A percentile compares a stretch with the other conserved stretches of the same genome.
phyloP scores from a whole-genome alignment of 1,140 invertebrate species.

The Fopius arisanus region DNA sequence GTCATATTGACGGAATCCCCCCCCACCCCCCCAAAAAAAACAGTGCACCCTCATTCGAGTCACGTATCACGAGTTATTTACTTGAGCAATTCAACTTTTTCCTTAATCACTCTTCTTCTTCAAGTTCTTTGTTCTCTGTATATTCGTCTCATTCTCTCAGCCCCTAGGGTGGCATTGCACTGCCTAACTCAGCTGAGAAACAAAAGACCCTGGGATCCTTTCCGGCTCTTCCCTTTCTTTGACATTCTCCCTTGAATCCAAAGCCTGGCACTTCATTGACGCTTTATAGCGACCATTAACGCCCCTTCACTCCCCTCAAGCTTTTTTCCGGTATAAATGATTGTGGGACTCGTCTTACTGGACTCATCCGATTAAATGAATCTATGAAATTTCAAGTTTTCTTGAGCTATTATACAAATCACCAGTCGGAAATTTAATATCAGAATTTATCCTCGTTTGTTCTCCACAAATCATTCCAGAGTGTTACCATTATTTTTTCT shows the following conservation, averaged over 20 bases:
- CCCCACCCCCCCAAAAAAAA: background rate
- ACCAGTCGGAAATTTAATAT: too few species aligned
- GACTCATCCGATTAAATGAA: background rate
- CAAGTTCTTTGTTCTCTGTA: slow-evolving; percentile 30
- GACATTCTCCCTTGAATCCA: slow-evolving; percentile 10
- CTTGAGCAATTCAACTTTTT: slow-evolving; percentile 35
- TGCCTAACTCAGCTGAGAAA: slow-evolving; percentile 5
- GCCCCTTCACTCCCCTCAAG: background rate
- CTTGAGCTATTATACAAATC: too few species aligned
- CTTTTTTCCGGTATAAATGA: background rate
- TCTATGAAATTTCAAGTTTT: too few species aligned
- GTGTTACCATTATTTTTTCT: too few species aligned
- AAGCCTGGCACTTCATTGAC: slow-evolving; percentile 26
- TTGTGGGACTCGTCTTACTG: background rate
- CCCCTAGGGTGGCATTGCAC: background rate
- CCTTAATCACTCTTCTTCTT: slow-evolving; percentile 40
- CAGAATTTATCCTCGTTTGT: too few species aligned
- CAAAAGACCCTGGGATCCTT: slow-evolving; percentile 10
- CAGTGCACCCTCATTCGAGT: slow-evolving; percentile 20
- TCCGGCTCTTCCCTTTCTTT: background rate
- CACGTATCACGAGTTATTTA: slow-evolving; percentile 37
- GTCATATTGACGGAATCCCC: too few species aligned
- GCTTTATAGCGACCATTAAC: slow-evolving; percentile 31
- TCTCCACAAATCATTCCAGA: too few species aligned
- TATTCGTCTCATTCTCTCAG: background rate